Conservation (phyloP, 1,140 invertebrate genomes). For the Trichoplusia ni region DNA sequence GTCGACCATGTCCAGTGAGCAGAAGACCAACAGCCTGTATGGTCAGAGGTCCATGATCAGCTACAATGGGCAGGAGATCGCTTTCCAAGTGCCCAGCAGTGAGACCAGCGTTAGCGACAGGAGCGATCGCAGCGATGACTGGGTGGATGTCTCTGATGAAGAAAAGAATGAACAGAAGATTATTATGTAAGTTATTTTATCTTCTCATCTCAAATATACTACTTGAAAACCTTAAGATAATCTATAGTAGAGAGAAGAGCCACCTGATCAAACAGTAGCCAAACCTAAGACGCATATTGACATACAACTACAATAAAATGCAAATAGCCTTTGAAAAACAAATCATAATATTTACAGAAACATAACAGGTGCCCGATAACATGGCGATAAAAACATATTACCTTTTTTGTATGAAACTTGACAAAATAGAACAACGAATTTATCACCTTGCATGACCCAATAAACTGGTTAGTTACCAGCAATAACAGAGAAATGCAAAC, state of each 20-base stretch:
- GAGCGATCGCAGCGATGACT: slow-evolving; percentile 85
- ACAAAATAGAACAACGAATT: background rate
- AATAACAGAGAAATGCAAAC: slow-evolving; percentile 59
- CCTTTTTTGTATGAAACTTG: slow-evolving; percentile 7
- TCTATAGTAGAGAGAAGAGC: background rate
- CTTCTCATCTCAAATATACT: background rate
- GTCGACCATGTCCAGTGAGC: slow-evolving; percentile 84
- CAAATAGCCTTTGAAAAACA: background rate
- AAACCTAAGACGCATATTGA: background rate
- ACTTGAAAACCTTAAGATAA: background rate
- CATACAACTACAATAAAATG: background rate
- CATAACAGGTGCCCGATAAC: background rate
- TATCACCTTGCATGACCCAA: slow-evolving; percentile 40
- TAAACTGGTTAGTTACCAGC: slow-evolving; percentile 34
- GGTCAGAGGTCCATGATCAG: slow-evolving; percentile 82
- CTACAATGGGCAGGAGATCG: slow-evolving; percentile 78
- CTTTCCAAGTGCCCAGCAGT: slow-evolving; percentile 76
- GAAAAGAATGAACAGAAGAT: slow-evolving; percentile 77
- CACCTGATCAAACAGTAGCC: background rate
- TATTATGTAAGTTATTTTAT: slow-evolving; percentile 69
- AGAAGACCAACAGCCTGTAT: slow-evolving; percentile 86
- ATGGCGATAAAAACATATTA: background rate
- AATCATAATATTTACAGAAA: background rate
- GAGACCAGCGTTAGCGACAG: slow-evolving; percentile 79
- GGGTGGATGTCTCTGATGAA: slow-evolving; percentile 85